These are phyloP conservation scores for Smutsia temminckii DNA, from an alignment of 2,797 vertebrate species.

Conservation along the genomic window DNA sequence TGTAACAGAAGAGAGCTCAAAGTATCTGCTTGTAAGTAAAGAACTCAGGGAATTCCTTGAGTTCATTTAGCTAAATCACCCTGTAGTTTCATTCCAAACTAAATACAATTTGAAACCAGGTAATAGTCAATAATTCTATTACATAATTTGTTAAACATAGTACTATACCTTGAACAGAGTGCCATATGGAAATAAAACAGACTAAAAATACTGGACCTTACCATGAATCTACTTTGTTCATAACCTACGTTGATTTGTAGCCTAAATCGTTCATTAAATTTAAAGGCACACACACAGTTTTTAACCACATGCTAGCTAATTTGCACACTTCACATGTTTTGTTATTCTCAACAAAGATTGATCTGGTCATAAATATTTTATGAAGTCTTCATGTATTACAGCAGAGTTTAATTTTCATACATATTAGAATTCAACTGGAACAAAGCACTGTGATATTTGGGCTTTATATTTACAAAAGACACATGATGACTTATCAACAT, in stretches of 20 bases:
- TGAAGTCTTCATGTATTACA: conserved; percentile 50
- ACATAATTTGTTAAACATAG: conserved; percentile 25
- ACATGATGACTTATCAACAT: neutral
- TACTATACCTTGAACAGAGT: neutral
- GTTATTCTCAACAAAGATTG: conserved; percentile 36
- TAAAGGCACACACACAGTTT: neutral
- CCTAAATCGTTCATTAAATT: neutral
- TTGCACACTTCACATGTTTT: conserved; percentile 55
- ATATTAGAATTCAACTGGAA: conserved; percentile 59
- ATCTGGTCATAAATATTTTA: conserved; percentile 73
- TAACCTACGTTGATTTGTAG: neutral
- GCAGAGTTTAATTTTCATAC: conserved; percentile 67
- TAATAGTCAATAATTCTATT: neutral
- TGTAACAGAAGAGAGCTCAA: neutral
- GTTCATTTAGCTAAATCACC: neutral
- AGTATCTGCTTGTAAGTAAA: neutral
- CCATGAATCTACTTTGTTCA: neutral
- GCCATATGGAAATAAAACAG: neutral
- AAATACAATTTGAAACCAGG: neutral
- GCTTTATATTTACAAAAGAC: conserved; percentile 48
- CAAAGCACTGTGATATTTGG: conserved; percentile 34
- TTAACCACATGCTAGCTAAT: conserved; percentile 22
- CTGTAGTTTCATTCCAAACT: neutral
- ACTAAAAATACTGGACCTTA: neutral
- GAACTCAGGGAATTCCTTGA: neutral